A percentile compares a stretch with the other conserved stretches of the same genome.
phyloP scores from a whole-genome alignment of 1,140 invertebrate species.

The Drosophila carrolli region DNA sequence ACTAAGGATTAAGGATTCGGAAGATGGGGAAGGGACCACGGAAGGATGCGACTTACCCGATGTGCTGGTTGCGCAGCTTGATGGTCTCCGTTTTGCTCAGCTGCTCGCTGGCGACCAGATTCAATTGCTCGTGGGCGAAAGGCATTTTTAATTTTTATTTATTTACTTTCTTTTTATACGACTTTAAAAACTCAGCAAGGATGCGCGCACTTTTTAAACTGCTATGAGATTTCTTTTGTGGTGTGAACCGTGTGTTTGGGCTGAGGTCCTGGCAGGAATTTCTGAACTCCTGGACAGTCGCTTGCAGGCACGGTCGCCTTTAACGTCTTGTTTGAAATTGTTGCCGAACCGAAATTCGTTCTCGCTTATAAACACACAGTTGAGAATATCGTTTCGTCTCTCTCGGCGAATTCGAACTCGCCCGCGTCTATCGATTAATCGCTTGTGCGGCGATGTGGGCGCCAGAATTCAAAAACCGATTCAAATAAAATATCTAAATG shows the following conservation, averaged over 20 bases:
- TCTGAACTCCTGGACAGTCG: constrained; percentile 7
- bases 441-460: not conserved
- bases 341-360: constrained; percentile 51
- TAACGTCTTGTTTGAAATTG: constrained; percentile 74
- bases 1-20: not conserved
- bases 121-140: constrained; percentile 70
- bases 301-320: constrained; percentile 49
- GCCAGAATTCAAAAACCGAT: constrained; percentile 1
- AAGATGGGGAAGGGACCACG: not conserved
- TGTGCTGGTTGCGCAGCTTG: constrained; percentile 90
- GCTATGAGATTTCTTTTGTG: not conserved
- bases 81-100: constrained; percentile 92
- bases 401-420: constrained; percentile 2
- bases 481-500: not conserved
- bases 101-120: constrained; percentile 86
- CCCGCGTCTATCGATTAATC: constrained; percentile 8
- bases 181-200: constrained; percentile 17
- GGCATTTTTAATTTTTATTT: constrained; percentile 64
- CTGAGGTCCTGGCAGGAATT: constrained; percentile 25
- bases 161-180: constrained; percentile 2
- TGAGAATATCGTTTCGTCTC: not conserved
- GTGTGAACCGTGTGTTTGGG: not conserved
- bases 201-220: constrained; percentile 45
- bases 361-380: constrained; percentile 32
- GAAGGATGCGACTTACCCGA: constrained; percentile 88